Conservation (phyloP, 2,113 vertebrate species). For the Emydura subglobosa region DNA sequence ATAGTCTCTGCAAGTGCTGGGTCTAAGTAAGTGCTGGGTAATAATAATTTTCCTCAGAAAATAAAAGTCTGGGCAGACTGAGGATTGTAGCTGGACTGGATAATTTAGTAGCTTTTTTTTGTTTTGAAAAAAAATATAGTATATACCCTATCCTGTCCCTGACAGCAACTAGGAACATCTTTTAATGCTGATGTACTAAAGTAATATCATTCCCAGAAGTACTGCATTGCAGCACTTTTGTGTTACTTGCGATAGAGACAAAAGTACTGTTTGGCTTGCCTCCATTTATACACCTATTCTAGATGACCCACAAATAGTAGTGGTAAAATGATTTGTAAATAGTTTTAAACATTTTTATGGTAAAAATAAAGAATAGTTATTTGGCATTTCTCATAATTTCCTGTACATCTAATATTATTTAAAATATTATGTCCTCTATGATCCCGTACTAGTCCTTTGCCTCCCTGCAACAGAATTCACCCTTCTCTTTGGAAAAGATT, state of each 20-base stretch:
- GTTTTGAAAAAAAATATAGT: neutral
- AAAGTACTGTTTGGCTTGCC: neutral
- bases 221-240: neutral
- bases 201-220: neutral
- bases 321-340: neutral
- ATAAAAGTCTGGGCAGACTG: neutral
- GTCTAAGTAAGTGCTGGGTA: neutral
- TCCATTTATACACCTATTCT: neutral
- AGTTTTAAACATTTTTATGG: neutral
- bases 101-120: neutral
- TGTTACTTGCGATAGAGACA: neutral
- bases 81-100: neutral
- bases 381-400: neutral
- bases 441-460: fast-evolving
- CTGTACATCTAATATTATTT: neutral
- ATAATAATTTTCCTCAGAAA: neutral
- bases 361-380: neutral
- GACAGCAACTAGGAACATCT: neutral
- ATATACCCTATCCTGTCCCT: fast-evolving
- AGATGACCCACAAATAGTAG: neutral
- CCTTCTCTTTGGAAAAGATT: neutral
- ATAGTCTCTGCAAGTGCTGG: neutral
- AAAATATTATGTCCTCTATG: neutral
- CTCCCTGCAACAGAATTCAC: neutral
- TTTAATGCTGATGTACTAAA: neutral